Conservation (phyloP, 2,113 vertebrate genomes). For the Apteryx owenii region DNA sequence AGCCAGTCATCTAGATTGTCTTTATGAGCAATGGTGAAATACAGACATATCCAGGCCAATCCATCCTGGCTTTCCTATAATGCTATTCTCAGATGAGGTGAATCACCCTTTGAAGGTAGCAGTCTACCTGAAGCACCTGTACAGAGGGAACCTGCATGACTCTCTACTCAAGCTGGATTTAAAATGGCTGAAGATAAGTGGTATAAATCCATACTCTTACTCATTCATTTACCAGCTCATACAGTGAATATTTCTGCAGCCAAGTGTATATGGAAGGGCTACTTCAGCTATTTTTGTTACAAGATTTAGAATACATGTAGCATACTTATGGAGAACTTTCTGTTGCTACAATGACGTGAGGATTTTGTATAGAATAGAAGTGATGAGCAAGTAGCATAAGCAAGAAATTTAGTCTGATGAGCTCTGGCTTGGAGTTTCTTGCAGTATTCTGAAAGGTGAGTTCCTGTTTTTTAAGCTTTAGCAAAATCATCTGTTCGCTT, state of each 20-base stretch:
- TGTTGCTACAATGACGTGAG: not conserved
- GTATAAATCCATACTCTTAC: not conserved
- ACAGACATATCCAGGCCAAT: not conserved
- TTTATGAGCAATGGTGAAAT: not conserved
- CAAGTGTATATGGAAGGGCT: not conserved
- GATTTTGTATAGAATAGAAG: not conserved
- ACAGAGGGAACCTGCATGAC: not conserved
- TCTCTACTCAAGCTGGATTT: not conserved
- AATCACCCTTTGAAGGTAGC: not conserved
- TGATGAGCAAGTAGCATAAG: not conserved
- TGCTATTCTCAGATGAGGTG: not conserved
- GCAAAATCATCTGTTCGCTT: not conserved
- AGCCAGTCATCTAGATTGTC: not conserved
- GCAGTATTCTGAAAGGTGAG: not conserved
- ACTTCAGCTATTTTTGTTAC: not conserved
- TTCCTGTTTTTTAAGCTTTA: not conserved
- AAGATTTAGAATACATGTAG: not conserved
- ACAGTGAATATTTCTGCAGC: not conserved
- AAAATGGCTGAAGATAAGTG: not conserved
- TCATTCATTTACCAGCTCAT: not conserved
- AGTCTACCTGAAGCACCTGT: not conserved
- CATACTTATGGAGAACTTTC: not conserved
- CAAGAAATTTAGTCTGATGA: not conserved
- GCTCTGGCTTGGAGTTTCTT: not conserved
- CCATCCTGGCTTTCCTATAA: not conserved